Evolutionary conservation across 2,888 invertebrate species (phyloP).

Genomic region (Hypselothyrea guttata): DNA sequence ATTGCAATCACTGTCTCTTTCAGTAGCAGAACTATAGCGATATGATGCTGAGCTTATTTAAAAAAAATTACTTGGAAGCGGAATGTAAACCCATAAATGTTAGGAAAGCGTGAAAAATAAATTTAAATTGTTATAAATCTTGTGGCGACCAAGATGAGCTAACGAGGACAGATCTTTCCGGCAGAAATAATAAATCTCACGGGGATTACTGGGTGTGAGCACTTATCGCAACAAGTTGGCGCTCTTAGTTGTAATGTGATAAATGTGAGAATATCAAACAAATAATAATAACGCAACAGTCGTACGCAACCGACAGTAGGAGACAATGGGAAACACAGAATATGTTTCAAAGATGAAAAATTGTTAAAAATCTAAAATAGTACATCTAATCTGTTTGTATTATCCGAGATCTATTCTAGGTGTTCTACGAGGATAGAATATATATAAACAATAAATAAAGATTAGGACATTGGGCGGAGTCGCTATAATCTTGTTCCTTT

Average conservation of each 20-base stretch:
- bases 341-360: too few relatives aligned
- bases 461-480: too few relatives aligned
- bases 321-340: too few relatives aligned
- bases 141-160: background rate
- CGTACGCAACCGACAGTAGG: too few relatives aligned
- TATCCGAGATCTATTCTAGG: too few relatives aligned
- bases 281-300: too few relatives aligned
- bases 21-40: conserved; percentile 10
- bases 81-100: conserved; percentile 40
- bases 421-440: too few relatives aligned
- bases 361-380: too few relatives aligned
- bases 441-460: too few relatives aligned
- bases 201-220: conserved; percentile 42
- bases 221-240: conserved; percentile 31
- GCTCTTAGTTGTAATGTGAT: background rate
- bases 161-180: conserved; percentile 5
- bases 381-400: too few relatives aligned
- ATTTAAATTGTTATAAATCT: conserved; percentile 57
- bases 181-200: conserved; percentile 53
- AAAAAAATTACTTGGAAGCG: conserved; percentile 42
- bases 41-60: conserved; percentile 3
- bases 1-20: conserved; percentile 25
- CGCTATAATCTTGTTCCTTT: too few relatives aligned
- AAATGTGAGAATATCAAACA: background rate
- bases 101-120: conserved; percentile 68